Evolutionary conservation across 2,113 vertebrate species (phyloP).

Genomic region (Amblyopsis rosae): DNA sequence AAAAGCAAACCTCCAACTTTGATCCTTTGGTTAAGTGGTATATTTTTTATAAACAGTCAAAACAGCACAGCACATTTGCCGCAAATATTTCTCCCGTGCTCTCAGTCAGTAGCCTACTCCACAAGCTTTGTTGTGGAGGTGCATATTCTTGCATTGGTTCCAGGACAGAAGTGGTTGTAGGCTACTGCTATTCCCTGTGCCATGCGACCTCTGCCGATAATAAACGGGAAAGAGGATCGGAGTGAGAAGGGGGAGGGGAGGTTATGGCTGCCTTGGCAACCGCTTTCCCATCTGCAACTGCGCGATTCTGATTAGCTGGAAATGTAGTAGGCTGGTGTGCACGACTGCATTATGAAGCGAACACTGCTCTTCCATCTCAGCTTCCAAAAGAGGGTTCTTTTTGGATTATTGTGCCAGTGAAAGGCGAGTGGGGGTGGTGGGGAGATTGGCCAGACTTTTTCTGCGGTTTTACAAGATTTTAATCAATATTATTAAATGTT

Average conservation of each 20-base stretch:
- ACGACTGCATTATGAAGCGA: conserved; percentile 62
- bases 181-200: conserved; percentile 67
- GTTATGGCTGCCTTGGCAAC: conserved; percentile 80
- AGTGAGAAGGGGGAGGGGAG: conserved; percentile 74
- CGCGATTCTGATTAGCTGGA: conserved; percentile 77
- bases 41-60: conserved; percentile 3
- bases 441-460: conserved; percentile 30
- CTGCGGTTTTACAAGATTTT: conserved; percentile 35
- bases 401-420: conserved; percentile 64
- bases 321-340: conserved; percentile 66
- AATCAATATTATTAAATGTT: neutral
- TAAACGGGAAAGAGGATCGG: conserved; percentile 74
- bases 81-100: conserved; percentile 44
- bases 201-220: conserved; percentile 82
- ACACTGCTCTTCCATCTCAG: conserved; percentile 61
- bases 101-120: conserved; percentile 54
- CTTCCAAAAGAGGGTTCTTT: conserved; percentile 64
- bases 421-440: conserved; percentile 29
- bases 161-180: conserved; percentile 69
- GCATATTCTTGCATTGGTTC: conserved; percentile 73
- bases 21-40: conserved; percentile 40
- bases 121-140: conserved; percentile 72
- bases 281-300: conserved; percentile 76
- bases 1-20: conserved; percentile 60
- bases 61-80: conserved; percentile 24